Evolutionary conservation across 2,888 invertebrate genomes (phyloP).

Genomic region (Cremastinae sp.): DNA sequence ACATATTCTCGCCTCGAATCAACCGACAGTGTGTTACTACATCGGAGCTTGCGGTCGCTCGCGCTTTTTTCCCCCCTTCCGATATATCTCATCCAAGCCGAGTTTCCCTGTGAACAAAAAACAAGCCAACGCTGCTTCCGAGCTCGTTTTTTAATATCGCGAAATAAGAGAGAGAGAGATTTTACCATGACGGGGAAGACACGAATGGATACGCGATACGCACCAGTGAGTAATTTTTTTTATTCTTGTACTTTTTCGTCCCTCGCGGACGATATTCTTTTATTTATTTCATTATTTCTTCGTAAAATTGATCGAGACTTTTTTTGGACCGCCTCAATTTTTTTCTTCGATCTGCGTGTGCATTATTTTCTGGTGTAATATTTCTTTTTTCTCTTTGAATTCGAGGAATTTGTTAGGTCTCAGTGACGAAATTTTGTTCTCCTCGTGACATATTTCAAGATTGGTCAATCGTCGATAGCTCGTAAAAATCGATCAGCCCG

Average conservation of each 20-base stretch:
- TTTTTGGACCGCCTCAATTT: too few relatives aligned
- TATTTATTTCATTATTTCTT: too few relatives aligned
- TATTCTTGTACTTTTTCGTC: not conserved
- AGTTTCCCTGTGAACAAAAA: slow-evolving; percentile 36
- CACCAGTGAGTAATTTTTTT: slow-evolving; percentile 46
- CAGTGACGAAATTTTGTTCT: too few relatives aligned
- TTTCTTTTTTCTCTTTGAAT: not conserved
- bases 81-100: slow-evolving; percentile 4
- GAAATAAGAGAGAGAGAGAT: not conserved
- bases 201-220: slow-evolving; percentile 55
- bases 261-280: slow-evolving; percentile 7
- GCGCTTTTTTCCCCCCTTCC: slow-evolving; percentile 22
- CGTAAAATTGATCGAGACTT: too few relatives aligned
- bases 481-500: slow-evolving; percentile 38
- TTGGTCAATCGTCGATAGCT: slow-evolving; percentile 9
- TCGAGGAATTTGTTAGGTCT: not conserved
- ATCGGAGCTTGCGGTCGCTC: slow-evolving; percentile 17
- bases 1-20: slow-evolving; percentile 43
- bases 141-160: not conserved
- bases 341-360: too few relatives aligned
- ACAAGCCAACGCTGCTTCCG: slow-evolving; percentile 11
- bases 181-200: slow-evolving; percentile 24
- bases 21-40: slow-evolving; percentile 31
- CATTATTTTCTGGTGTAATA: too few relatives aligned
- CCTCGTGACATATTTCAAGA: not conserved